Base-by-base conservation (phyloP, 2,888 invertebrate species). In the Morinoia aosen region DNA sequence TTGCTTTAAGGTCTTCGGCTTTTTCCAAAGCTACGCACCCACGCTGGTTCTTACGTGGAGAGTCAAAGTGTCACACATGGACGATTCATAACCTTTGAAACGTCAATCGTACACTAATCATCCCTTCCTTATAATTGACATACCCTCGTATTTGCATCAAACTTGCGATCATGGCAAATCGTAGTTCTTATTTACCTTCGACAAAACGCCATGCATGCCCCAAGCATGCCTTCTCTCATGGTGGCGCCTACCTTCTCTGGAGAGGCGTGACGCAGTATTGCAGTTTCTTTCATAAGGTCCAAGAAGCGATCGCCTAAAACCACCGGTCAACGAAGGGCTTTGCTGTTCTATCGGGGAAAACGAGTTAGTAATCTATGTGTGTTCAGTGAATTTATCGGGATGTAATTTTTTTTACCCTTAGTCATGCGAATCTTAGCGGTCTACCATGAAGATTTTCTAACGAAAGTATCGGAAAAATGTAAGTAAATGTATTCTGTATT, bases 1-100 rank as follows among this genome's bases (percentile, higher is more conserved):
- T 96, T 96, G 96, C 96, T 96, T 95, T 96, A 96, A 96, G 91
- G 95, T 95, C 95, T 95, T 95, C 94, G 95, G 93, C 95, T 96
- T 95, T 95, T 96, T 94, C 95, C 91, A 96, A 96, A 95, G 95
- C 95, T 95, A 95, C 96, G 95, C 95, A 95, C 96, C 93, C 93
- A 93, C 93, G 93, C 93, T 93, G 93, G 93, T 93, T 93, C 93
- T 93, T 93, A 93, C 93, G 93, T 93, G 93, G 93, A 93, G 58
- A 93, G 93, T 93, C 93, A 57, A 93, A 93, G 93, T 93, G 93
- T 93, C 93, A 93, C 93, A 93, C 57, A 90, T 40, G 40, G 58
- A 93, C 56, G 93, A 93, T 58, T 56, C 57, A 56, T 56, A 57
- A 19, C 57, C 93, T 39, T 57, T 91, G 39, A 91, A 56, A 8